Evolutionary conservation across 2,797 vertebrate species (phyloP), one percentile per base, ranked within the genome.

Genomic region (Pseudochromis fuscus): DNA sequence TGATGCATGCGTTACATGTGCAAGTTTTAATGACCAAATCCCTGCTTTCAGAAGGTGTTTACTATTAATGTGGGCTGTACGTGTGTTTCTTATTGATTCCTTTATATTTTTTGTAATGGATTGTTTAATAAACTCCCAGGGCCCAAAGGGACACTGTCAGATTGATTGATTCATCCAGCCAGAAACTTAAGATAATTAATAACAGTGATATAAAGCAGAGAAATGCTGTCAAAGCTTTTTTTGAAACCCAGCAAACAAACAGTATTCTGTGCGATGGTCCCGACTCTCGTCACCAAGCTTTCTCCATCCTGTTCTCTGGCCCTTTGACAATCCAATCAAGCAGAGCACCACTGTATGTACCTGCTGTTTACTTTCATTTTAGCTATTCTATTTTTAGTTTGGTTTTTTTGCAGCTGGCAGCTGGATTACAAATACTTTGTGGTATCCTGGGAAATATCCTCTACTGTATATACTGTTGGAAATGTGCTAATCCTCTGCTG

Each of bases 401-500:
- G n/a, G n/a, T n/a, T n/a, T n/a, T n/a, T 75, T 68, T 11, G 35
- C 23, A 57, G 19, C 49, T 38, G 66, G 76, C 74, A 72, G 83
- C 51, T 72, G 78, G 88, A 91, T 93, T 90, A 91, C 82, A 89
- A 88, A 75, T 75, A 23, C 59, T 67, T 87, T 51, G 65, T 78
- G 62, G 77, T 88, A 90, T 69, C 79, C 56, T 81, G 72, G 84
- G 72, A 75, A 87, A 84, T 78, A 79, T 78, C 31, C 56, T 1
- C 1, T 55, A 83, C 88, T 64, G 66, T 76, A 61, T 46, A 67
- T 52, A 67, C 51, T 51, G 46, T 61, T 44, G 60, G 75, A 77
- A 82, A 87, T 76, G 49, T 89, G 86, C 73, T 93, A 92, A 93
- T 95, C 93, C 87, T 79, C 81, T 81, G 28, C 69, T 83, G 88